Conservation (phyloP, 1,140 invertebrate genomes). For the Drosophila littoralis region DNA sequence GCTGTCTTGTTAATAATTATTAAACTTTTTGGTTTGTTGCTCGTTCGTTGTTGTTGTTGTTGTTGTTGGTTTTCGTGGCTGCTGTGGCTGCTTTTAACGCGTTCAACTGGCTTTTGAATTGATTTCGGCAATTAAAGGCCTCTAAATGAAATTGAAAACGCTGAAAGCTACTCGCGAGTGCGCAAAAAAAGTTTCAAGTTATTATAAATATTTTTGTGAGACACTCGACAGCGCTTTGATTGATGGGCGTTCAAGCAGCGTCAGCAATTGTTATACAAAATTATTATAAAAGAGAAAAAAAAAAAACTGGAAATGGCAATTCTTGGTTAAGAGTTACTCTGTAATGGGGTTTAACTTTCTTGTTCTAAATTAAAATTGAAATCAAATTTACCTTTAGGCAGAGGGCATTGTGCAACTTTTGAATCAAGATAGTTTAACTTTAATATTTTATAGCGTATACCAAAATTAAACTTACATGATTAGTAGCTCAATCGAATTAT, state of each 20-base stretch:
- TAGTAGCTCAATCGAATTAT: too few relatives aligned
- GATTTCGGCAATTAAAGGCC: slow-evolving; percentile 79
- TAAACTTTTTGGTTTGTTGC: slow-evolving; percentile 60
- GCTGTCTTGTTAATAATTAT: slow-evolving; percentile 80
- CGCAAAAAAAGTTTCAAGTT: slow-evolving; percentile 66
- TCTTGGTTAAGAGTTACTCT: slow-evolving; percentile 4
- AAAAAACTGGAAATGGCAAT: background rate
- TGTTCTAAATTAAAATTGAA: background rate
- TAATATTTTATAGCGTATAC: too few relatives aligned
- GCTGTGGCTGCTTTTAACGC: slow-evolving; percentile 76
- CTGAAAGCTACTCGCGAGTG: slow-evolving; percentile 58
- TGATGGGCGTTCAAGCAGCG: slow-evolving; percentile 67
- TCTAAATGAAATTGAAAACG: slow-evolving; percentile 80
- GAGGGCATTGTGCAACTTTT: too few relatives aligned
- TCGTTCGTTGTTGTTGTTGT: slow-evolving; percentile 26
- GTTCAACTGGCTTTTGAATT: slow-evolving; percentile 79
- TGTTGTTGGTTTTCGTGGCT: slow-evolving; percentile 33
- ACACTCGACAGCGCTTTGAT: slow-evolving; percentile 66
- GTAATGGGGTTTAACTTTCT: background rate
- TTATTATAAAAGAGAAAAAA: slow-evolving; percentile 7
- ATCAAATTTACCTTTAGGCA: too few relatives aligned
- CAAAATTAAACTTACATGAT: too few relatives aligned
- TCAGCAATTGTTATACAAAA: slow-evolving; percentile 57
- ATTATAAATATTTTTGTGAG: slow-evolving; percentile 74
- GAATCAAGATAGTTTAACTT: too few relatives aligned